Conservation (phyloP, 2,888 invertebrate species). For the Allygus modestus region DNA sequence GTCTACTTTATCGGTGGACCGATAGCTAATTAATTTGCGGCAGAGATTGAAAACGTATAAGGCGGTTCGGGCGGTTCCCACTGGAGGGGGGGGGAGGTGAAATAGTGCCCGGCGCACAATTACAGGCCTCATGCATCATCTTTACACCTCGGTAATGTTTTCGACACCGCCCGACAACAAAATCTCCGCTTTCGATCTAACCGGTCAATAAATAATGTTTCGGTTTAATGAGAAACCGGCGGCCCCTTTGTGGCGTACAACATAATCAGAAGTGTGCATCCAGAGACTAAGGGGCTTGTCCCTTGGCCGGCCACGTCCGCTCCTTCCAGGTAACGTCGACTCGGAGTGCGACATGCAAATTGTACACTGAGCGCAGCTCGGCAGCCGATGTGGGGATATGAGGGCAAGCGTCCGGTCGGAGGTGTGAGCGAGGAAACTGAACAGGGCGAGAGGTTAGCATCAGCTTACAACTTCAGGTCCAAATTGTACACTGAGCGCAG, state of each 20-base stretch:
- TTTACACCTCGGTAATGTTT: slow-evolving; percentile 64
- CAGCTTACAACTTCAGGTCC: no score
- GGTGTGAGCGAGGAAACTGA: no score
- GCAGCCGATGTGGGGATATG: neutral
- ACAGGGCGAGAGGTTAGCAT: no score
- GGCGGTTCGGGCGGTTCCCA: neutral
- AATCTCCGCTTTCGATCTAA: slow-evolving; percentile 58
- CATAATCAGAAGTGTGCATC: slow-evolving; percentile 55
- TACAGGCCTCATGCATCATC: slow-evolving; percentile 60
- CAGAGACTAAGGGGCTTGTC: neutral
- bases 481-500: no score
- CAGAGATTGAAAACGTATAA: slow-evolving; percentile 57
- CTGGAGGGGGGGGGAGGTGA: neutral
- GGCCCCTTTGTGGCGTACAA: slow-evolving; percentile 52
- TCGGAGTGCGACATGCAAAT: neutral
- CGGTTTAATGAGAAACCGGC: slow-evolving; percentile 57
- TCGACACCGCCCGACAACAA: slow-evolving; percentile 62
- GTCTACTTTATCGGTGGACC: slow-evolving; percentile 49
- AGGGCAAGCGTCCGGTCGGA: no score
- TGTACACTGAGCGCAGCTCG: neutral
- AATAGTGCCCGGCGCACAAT: slow-evolving; percentile 42
- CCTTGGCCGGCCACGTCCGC: neutral
- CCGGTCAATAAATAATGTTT: slow-evolving; percentile 57
- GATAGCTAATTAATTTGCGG: slow-evolving; percentile 52
- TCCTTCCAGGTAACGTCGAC: neutral